Base-by-base conservation (phyloP, 2,888 invertebrate genomes). In the Suillia variegata region DNA sequence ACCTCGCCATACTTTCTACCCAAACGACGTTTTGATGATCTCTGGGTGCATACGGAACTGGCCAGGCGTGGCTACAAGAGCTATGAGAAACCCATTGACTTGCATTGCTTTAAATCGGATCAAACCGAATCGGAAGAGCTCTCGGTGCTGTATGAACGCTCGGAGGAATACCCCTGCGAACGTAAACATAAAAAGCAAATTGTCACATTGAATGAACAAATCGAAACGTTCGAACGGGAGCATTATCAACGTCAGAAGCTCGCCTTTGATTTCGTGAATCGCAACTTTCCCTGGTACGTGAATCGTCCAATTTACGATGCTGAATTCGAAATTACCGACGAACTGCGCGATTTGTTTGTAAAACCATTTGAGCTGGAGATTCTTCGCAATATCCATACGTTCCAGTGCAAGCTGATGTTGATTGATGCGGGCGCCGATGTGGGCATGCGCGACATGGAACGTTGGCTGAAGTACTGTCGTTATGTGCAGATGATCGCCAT, bases 391-490 rank as follows among this genome's bases (percentile, higher is more conserved):
- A 70, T 79, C 8, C 61, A 69, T 42, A 24, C 48, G 10, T 70
- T 67, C 10, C 58, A 70, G 10, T 74, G 77, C 53, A 66, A 70
- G 34, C 52, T 79, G 8, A 70, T 79, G 63, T 49, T 78, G 10
- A 70, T 78, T 47, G 75, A 78, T 66, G 68, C 71, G 1, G 68
- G 69, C 42, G 26, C 24, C 1, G 69, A 69, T 3, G 58, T 77
- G 20, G 61, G 66, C 22, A 56, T 66, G 10, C 59, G 66, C 0
- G 68, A 73, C 20, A 62, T 79, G 8, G 52, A 67, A 12, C 66
- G 75, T n/a, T 78, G 77, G 77, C 52, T 70, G 0, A 78, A 78
- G 51, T 78, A 75, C 47, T 65, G 71, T 1, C 63, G 67, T 0
- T 79, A 71, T 56, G 66, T 65, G 2, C 67, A 70, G 45, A 63